phyloP scores from a whole-genome alignment of 2,797 vertebrate genomes.

The Girardinus metallicus region DNA sequence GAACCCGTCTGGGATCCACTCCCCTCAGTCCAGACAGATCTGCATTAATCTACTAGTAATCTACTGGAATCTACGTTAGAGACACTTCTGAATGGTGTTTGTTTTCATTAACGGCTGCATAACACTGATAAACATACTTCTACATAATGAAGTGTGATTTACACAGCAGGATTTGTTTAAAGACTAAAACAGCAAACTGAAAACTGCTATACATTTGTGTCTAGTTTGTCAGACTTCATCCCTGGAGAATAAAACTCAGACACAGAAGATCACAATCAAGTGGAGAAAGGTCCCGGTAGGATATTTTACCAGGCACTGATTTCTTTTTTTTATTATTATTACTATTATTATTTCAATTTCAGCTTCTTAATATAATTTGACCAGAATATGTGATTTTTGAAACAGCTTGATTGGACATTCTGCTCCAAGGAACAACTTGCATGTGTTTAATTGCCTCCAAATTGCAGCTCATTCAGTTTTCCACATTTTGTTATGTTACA shows the following conservation, averaged over 20 bases:
- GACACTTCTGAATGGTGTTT: neutral
- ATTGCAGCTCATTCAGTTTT: neutral
- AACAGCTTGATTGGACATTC: neutral
- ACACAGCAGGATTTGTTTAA: neutral
- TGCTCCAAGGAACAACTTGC: neutral
- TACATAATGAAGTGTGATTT: neutral
- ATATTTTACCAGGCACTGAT: neutral
- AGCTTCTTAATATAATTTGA: neutral
- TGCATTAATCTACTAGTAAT: no score
- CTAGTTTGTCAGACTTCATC: neutral
- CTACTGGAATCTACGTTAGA: neutral
- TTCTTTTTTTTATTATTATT: no score
- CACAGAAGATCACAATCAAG: neutral
- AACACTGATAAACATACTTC: neutral
- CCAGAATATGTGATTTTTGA: neutral
- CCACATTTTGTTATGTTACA: neutral
- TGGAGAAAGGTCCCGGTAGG: neutral
- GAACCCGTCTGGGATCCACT: neutral
- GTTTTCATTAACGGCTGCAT: neutral
- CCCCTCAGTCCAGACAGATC: neutral
- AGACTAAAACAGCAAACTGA: neutral
- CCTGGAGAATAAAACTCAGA: neutral
- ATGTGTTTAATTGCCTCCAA: neutral
- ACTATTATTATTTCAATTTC: neutral
- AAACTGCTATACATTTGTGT: neutral